Evolutionary conservation across 2,797 vertebrate genomes (phyloP), one percentile per base, ranked within the genome.

Genomic region (Clamator glandarius): DNA sequence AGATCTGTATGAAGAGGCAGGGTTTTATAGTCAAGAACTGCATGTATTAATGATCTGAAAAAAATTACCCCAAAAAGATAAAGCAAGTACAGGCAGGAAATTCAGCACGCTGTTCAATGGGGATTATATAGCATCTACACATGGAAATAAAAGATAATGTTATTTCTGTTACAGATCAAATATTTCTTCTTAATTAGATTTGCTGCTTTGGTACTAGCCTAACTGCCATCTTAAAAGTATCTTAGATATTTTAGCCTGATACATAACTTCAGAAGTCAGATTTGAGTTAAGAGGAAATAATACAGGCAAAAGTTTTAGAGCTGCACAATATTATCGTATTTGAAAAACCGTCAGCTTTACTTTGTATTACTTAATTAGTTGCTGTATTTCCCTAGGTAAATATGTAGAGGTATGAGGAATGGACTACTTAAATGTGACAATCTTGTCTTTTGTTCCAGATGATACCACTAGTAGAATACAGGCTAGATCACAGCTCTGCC

Each of bases 61-160:
- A 59, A 95, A 86, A 35, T 4, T 68, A 87, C 18, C n/a, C 51
- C 16, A 18, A 90, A 93, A 83, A 68, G n/a, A 41, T 35, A 77
- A 86, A 55, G 29, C 31, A 77, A 48, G 46, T 33, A 46, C 36
- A 84, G 89, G 76, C 33, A 84, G 79, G 39, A 73, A 91, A 82
- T 58, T 78, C 59, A 88, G 89, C 95, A 87, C 91, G 96, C 68
- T 51, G 2, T 85, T 90, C 11, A 72, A 46, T 88, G 78, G 82
- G 66, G 44, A 6, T 84, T 96, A 92, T 91, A 31, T 15, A 29
- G 36, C 26, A 19, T 31, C 58, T 46, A 52, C 36, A 50, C 51
- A 59, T 70, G 80, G 63, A 91, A 93, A 86, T 46, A 90, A 76
- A 92, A 76, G 24, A 69, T 76, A 67, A 68, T 16, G 26, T 48